These are phyloP conservation scores for Brevimyrus niger DNA, from an alignment of 2,113 vertebrate genomes.

Conservation along the genomic window DNA sequence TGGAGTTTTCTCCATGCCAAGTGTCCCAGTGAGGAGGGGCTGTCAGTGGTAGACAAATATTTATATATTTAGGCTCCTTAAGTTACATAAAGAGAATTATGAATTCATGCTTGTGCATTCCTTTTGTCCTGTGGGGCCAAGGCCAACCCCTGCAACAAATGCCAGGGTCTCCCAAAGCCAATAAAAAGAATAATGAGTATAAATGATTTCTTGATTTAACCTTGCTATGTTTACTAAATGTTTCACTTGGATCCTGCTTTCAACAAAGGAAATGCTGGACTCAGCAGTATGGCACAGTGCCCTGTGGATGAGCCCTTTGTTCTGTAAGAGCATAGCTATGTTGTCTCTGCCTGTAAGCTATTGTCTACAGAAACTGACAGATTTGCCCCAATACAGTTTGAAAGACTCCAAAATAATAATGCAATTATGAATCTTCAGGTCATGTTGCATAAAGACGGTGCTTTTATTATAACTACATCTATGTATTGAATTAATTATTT, in stretches of 20 bases:
- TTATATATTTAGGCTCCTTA: background rate
- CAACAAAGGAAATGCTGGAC: background rate
- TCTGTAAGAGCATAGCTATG: background rate
- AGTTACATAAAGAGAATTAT: background rate
- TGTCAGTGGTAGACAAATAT: background rate
- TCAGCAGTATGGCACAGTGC: background rate
- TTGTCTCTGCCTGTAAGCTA: background rate
- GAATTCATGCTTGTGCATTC: background rate
- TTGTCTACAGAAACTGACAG: background rate
- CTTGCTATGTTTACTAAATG: constrained; percentile 9
- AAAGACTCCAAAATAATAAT: background rate
- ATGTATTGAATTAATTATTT: background rate
- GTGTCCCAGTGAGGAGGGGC: background rate
- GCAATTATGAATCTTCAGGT: background rate
- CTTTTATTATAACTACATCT: background rate
- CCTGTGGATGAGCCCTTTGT: background rate
- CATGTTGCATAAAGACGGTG: background rate
- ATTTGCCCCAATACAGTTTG: background rate
- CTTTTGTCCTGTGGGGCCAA: background rate
- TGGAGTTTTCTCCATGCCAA: background rate
- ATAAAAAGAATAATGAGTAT: constrained; percentile 4
- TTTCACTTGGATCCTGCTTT: background rate
- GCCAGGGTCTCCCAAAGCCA: background rate
- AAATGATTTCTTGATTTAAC: constrained; percentile 19
- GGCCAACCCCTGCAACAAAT: background rate